Conservation (phyloP, 2,113 vertebrate species). For the Oriolus oriolus region DNA sequence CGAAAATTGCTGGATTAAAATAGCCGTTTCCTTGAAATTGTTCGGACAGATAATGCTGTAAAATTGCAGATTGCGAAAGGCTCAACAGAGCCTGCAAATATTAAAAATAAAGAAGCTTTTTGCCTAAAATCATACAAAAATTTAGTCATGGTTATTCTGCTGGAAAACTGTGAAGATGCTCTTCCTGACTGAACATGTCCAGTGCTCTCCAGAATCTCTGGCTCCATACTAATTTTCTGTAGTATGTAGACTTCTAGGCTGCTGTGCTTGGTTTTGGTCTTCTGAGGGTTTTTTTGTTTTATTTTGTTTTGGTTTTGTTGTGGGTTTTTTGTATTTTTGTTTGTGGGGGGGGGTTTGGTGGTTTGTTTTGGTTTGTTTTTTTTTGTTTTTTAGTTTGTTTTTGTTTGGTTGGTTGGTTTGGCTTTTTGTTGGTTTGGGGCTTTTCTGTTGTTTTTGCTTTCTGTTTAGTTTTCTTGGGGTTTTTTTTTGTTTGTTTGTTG, state of each 20-base stretch:
- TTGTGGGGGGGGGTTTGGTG: not conserved
- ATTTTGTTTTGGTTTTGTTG: not conserved
- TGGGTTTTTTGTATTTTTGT: not conserved
- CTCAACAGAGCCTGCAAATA: not conserved
- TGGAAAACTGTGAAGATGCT: not conserved
- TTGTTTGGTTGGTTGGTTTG: not conserved
- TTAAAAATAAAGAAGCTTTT: not conserved
- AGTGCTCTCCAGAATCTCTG: not conserved
- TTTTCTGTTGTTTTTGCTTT: too few species aligned
- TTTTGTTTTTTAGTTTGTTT: too few species aligned
- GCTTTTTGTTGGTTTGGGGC: not conserved
- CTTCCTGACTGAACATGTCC: not conserved
- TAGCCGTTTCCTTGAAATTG: not conserved
- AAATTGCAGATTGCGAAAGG: not conserved
- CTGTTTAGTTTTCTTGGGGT: too few species aligned
- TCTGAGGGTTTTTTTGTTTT: not conserved
- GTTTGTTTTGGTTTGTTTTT: not conserved
- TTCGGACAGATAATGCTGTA: not conserved
- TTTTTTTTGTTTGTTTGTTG: too few species aligned
- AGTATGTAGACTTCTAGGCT: not conserved
- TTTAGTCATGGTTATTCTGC: not conserved
- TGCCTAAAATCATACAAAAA: not conserved
- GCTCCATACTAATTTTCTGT: rapidly evolving
- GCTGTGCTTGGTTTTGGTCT: not conserved
- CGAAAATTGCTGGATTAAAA: not conserved